Evolutionary conservation across 1,140 invertebrate genomes (phyloP).

Genomic region (Tetranychus cinnabarinus): DNA sequence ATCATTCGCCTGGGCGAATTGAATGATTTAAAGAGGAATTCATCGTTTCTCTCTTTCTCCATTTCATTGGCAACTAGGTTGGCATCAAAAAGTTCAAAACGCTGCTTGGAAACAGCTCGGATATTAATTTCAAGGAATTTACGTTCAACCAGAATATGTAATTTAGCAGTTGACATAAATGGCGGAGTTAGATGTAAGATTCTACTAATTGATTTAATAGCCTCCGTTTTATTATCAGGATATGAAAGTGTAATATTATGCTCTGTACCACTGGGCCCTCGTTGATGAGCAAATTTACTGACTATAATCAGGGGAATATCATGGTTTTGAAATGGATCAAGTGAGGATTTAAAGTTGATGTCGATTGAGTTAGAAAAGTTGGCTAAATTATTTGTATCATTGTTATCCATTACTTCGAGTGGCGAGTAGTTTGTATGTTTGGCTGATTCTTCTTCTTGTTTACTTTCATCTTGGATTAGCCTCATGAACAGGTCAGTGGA

Average conservation of each 20-base stretch:
- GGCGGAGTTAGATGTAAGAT: conserved; percentile 50
- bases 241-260: conserved; percentile 33
- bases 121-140: conserved; percentile 26
- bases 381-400: background rate
- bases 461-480: background rate
- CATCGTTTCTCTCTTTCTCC: background rate
- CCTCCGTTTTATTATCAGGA: background rate
- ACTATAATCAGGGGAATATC: conserved; percentile 36
- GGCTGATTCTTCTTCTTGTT: background rate
- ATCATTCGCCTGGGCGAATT: conserved; percentile 8
- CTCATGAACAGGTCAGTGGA: background rate
- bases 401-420: too few relatives aligned
- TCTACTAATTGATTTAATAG: conserved; percentile 22
- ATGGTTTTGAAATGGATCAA: conserved; percentile 40
- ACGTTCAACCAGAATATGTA: conserved; percentile 48
- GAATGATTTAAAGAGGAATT: background rate
- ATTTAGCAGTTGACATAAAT: conserved; percentile 44
- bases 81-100: conserved; percentile 32
- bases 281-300: conserved; percentile 41
- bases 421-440: too few relatives aligned
- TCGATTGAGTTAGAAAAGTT: background rate
- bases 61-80: background rate
- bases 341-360: conserved; percentile 8
- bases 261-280: conserved; percentile 36
- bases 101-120: conserved; percentile 33